Base-by-base conservation (phyloP, 2,113 vertebrate species). In the Dryoscopus gambensis region DNA sequence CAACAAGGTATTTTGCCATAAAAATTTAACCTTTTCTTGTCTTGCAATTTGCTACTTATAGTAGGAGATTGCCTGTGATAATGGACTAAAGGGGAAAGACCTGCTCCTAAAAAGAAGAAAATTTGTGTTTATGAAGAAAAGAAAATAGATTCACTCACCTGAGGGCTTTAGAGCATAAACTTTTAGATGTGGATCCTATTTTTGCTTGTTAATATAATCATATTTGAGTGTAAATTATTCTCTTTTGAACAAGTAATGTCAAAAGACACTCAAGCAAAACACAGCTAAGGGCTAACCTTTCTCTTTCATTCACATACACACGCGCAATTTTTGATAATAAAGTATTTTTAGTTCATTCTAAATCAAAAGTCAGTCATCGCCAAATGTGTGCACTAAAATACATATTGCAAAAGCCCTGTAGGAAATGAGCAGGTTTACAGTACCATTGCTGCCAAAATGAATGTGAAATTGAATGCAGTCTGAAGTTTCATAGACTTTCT, bases 351-450 rank as follows among this genome's bases (percentile, higher is more conserved):
- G 67, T 59, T 86, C 59, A 83, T 91, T 91, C 94, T 75, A 93
- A 67, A 95, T 95, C 89, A 96, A 71, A 89, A 95, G 85, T 93
- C 89, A 96, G 77, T 73, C 83, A 68, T 31, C 87, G 50, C 73
- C 78, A 86, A 87, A 77, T 65, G 52, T 62, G 73, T 94, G 47
- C 39, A 65, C 79, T 94, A 87, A 94, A 94, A 87, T 65, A 95
- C 37, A 67, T 89, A 69, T 44, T 93, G 86, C 87, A 96, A 85
- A 95, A 95, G 24, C 85, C 76, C 87, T 90, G 83, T 71, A 96
- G 92, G 87, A 96, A 95, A 86, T 92, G 30, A 82, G 70, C 46
- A 84, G 67, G 81, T 96, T 90, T 95, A 85, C 86, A 92, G 84
- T 71, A 47, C 59, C 71, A 75, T 55, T 92, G 91, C 90, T 90